Base-by-base conservation (phyloP, 2,888 invertebrate species). In the Caenorhabditis panamensis region DNA sequence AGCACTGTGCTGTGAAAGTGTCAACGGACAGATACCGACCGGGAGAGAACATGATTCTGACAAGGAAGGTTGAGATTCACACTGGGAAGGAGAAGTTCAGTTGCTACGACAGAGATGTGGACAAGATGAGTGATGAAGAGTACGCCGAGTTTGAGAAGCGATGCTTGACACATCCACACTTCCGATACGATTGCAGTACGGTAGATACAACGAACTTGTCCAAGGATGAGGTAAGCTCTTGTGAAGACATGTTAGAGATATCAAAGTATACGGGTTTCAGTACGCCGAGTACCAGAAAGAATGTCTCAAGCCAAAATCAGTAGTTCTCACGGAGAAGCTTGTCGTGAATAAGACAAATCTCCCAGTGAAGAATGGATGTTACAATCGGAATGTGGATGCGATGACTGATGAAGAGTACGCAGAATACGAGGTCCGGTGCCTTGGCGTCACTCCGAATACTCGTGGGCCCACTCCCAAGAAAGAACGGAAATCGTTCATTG, bases 71-170 rank as follows among this genome's bases (percentile, higher is more conserved):
- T 11, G 53, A 66, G 16, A 66, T 73, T 37, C 64, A 66, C 64
- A 66, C 66, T 16, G 73, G 49, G 58, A 73, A 73, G n/a, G 66
- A 73, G 31, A 51, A 49, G 20, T 73, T 73, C 73, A 73, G 73
- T 51, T 77, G 76, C 37, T 76, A 68, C 49, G 63, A 77, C 62
- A 68, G 62, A 20, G 68, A 77, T 24, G 76, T 77, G 9, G 68
- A 77, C 18, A 26, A 44, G 16, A 77, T 77, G 76, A 54, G 36
- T 9, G 75, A 76, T 47, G 75, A 76, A 26, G 75, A 76, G 18
- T 76, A 76, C 51, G 37, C 64, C 1, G 51, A 41, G 22, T 73
- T 73, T 18, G 73, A 73, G 59, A 58, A 66, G 51, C 49, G 56
- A 13, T 73, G 72, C 37, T 37, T 73, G 36, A 47, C 31, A 11